Base-by-base conservation (phyloP, 2,113 vertebrate genomes). In the Triplophysa siluroides region DNA sequence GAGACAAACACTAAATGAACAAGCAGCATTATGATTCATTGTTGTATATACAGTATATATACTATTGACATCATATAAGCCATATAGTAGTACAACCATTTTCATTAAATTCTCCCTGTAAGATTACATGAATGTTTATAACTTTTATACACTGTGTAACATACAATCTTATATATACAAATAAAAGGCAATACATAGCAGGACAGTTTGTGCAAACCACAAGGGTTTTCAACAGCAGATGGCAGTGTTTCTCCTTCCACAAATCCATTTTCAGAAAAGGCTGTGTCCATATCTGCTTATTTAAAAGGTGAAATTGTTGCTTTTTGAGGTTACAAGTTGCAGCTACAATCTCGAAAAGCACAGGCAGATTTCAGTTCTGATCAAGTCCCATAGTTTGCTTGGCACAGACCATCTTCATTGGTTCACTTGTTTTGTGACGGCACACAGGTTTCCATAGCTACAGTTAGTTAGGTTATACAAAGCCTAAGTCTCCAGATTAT, bases 181-280 rank as follows among this genome's bases (percentile, higher is more conserved):
- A 23, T 74, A 70, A 80, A 73, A 47, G 52, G 78, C 68, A 81
- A 78, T 76, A 54, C 50, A 80, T 75, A 72, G 60, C 68, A 77
- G 68, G 61, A 73, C 24, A 80, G 74, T 67, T 83, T 75, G 80
- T 85, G 83, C 80, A 87, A 84, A 85, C 45, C 73, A 88, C 45
- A 78, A 10, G 71, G 69, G 80, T 58, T 73, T 76, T 86, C 58
- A 77, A 85, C 87, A 90, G 89, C 87, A 91, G 88, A 89, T 86
- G 91, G 90, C 90, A 92, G 91, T 92, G 89, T 90, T 89, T 84
- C 78, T 45, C 84, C 82, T 77, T 83, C 62, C 70, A 23, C 66
- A 79, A 68, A 72, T 73, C 62, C 52, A 38, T 74, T 65, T 81
- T 65, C 63, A 72, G 58, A 58, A 69, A 60, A 64, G 41, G 65